These are phyloP conservation scores for Galleria mellonella DNA, from an alignment of 1,140 invertebrate genomes.

Conservation along the genomic window DNA sequence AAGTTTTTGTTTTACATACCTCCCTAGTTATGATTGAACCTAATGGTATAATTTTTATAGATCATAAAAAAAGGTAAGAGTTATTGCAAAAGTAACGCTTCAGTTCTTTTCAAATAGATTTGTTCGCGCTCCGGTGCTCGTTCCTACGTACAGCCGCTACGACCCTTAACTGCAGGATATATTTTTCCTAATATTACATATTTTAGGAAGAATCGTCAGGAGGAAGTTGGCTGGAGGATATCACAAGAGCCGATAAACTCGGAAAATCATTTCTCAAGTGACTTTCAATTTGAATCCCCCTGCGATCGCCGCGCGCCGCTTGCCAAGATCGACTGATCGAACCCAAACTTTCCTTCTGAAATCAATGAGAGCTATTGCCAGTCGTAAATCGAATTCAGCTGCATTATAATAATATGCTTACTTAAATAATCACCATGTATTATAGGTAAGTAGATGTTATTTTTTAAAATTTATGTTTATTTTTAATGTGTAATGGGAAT, in stretches of 20 bases:
- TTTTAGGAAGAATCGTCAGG: not conserved
- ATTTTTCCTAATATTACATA: not conserved
- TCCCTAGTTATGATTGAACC: constrained; percentile 4
- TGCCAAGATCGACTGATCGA: constrained; percentile 5
- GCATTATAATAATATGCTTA: not conserved
- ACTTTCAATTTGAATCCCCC: constrained; percentile 31
- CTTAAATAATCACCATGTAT: not conserved
- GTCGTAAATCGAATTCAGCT: not conserved
- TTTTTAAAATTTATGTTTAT: too few species aligned
- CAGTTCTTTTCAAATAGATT: too few species aligned
- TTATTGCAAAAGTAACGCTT: too few species aligned
- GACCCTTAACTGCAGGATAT: not conserved
- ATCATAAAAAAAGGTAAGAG: too few species aligned
- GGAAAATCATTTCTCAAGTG: constrained; percentile 33
- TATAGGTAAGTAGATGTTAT: too few species aligned
- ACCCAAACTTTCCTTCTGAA: constrained; percentile 11
- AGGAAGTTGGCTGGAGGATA: not conserved
- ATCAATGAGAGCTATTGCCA: not conserved
- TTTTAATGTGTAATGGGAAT: too few species aligned
- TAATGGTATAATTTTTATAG: not conserved
- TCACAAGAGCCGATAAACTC: constrained; percentile 12
- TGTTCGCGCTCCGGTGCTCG: too few species aligned
- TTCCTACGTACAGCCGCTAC: too few species aligned
- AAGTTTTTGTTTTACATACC: too few species aligned
- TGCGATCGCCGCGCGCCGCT: constrained; percentile 1